Conservation (phyloP, 2,113 vertebrate genomes). For the Stegostoma tigrinum region DNA sequence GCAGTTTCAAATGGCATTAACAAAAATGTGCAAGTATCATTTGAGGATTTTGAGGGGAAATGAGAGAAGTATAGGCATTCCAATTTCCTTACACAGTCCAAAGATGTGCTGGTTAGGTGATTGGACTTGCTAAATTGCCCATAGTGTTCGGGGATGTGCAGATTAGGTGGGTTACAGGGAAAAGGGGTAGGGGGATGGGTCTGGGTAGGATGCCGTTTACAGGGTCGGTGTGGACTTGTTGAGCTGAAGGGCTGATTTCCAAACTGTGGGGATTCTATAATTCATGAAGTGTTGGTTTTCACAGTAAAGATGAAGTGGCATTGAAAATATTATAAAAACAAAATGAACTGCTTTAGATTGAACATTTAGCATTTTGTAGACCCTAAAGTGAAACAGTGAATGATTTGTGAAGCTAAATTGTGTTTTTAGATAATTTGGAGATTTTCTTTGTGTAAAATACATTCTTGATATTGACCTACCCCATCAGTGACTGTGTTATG, state of each 20-base stretch:
- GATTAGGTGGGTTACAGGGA: too few relatives aligned
- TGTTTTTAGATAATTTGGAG: background rate
- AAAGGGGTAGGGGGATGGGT: too few relatives aligned
- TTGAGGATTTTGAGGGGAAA: background rate
- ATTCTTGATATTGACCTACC: background rate
- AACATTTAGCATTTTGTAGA: background rate
- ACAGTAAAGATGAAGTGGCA: background rate
- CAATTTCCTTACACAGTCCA: too few relatives aligned
- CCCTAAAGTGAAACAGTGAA: background rate
- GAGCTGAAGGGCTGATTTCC: background rate
- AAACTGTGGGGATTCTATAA: too few relatives aligned
- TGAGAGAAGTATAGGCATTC: background rate
- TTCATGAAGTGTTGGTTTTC: background rate
- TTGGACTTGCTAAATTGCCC: too few relatives aligned
- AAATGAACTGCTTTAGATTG: background rate
- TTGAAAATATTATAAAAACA: background rate
- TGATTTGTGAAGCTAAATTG: background rate
- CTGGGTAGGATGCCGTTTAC: too few relatives aligned
- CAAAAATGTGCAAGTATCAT: background rate
- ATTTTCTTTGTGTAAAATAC: background rate
- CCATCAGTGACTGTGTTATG: background rate
- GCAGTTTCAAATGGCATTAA: background rate
- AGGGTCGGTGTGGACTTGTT: too few relatives aligned
- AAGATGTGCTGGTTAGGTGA: too few relatives aligned
- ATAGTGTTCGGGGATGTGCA: too few relatives aligned